phyloP scores from a whole-genome alignment of 2,888 invertebrate genomes.

The Drosophila quinaria region DNA sequence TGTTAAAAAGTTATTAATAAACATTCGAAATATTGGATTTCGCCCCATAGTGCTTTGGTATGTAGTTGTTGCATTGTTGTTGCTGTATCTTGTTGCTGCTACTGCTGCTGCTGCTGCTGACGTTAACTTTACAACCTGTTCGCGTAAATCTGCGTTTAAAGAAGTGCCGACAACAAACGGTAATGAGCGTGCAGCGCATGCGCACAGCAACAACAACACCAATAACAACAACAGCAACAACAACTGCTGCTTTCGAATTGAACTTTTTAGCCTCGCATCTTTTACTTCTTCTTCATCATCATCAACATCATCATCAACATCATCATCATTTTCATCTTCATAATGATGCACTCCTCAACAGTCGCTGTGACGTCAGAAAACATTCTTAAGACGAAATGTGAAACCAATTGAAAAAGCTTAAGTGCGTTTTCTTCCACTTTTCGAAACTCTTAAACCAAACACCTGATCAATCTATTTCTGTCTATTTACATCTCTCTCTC shows the following conservation, averaged over 20 bases:
- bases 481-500: neutral
- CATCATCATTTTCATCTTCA: slow-evolving; percentile 7
- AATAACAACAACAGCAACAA: slow-evolving; percentile 28
- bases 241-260: slow-evolving; percentile 62
- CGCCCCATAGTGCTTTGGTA: too few relatives aligned
- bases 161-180: slow-evolving; percentile 74
- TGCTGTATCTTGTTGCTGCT: slow-evolving; percentile 27
- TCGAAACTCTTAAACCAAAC: slow-evolving; percentile 13
- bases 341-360: slow-evolving; percentile 4
- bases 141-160: slow-evolving; percentile 71
- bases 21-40: too few relatives aligned
- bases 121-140: slow-evolving; percentile 74
- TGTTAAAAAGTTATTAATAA: too few relatives aligned
- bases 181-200: slow-evolving; percentile 66
- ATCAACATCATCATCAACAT: too few relatives aligned
- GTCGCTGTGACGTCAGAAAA: slow-evolving; percentile 43
- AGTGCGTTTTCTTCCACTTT: slow-evolving; percentile 21
- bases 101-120: slow-evolving; percentile 29
- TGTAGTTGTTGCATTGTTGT: slow-evolving; percentile 37
- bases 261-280: slow-evolving; percentile 34
- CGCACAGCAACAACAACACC: slow-evolving; percentile 38
- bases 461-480: slow-evolving; percentile 12
- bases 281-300: neutral
- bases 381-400: slow-evolving; percentile 49
- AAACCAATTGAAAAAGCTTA: slow-evolving; percentile 51